phyloP scores from a whole-genome alignment of 2,113 vertebrate species.

The Mellivora capensis region DNA sequence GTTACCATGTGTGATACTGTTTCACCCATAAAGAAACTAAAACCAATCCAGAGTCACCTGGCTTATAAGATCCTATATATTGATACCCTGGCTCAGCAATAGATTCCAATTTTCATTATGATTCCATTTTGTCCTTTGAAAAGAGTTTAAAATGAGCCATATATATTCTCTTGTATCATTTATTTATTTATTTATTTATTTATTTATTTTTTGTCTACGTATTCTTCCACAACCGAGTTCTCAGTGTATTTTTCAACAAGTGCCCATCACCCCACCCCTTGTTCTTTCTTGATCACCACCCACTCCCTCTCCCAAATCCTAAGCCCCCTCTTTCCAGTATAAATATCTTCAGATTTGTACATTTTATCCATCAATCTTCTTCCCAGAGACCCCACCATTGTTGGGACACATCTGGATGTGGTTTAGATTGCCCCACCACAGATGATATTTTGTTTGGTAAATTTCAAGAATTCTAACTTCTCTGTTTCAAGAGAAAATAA shows the following conservation, averaged over 20 bases:
- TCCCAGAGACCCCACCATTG: neutral
- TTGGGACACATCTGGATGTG: neutral
- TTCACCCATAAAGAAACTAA: neutral
- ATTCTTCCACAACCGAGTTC: neutral
- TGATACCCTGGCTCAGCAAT: neutral
- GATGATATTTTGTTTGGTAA: neutral
- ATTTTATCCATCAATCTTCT: neutral
- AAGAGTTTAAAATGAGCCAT: neutral
- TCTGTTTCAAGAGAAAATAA: neutral
- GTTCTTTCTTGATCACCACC: neutral
- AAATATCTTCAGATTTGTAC: neutral
- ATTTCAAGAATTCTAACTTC: neutral
- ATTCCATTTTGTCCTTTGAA: neutral
- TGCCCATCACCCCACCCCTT: rapidly evolving
- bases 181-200: neutral
- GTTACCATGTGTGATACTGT: neutral
- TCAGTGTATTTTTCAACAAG: neutral
- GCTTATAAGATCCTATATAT: neutral
- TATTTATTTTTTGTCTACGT: neutral
- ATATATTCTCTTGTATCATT: neutral
- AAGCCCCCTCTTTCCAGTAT: neutral
- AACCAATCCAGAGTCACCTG: neutral
- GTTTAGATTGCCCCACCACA: neutral
- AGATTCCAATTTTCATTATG: neutral
- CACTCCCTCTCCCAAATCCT: no score